A percentile compares a stretch with the other conserved stretches of the same genome.
Conservation (phyloP, 2,113 vertebrate species). For the Onychorhynchus coronatus region DNA sequence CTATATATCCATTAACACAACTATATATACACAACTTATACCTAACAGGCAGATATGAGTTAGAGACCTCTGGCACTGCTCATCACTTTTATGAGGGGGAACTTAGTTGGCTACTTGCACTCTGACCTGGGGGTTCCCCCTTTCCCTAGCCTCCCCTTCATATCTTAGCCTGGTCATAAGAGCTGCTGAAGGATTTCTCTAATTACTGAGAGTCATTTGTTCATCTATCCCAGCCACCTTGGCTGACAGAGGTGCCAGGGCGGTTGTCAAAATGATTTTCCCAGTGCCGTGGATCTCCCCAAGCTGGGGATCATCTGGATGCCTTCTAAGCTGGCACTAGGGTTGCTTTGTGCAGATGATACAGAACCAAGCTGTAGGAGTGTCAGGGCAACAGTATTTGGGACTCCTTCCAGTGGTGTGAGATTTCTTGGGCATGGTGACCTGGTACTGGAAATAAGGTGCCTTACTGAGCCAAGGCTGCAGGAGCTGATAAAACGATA, state of each 20-base stretch:
- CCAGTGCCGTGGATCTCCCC: neutral
- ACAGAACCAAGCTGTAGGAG: neutral
- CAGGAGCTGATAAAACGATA: neutral
- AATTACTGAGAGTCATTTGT: neutral
- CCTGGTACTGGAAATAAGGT: neutral
- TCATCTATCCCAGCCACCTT: neutral
- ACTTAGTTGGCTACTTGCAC: neutral
- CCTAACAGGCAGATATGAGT: no score
- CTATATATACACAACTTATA: no score
- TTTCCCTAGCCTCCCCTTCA: neutral
- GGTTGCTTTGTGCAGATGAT: neutral
- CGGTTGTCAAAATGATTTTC: neutral
- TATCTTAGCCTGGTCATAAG: neutral
- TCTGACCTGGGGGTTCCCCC: neutral
- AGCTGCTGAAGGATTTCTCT: neutral
- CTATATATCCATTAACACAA: neutral
- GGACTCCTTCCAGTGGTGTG: neutral
- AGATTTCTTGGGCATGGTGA: constrained; percentile 19
- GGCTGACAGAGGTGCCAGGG: neutral
- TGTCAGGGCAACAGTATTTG: neutral
- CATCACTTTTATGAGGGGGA: neutral
- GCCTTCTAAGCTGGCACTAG: neutral
- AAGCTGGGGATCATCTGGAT: neutral
- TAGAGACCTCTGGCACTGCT: neutral
- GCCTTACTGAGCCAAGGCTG: neutral